Conservation (phyloP, 2,888 invertebrate species). For the Lasioglossum pauxillum region DNA sequence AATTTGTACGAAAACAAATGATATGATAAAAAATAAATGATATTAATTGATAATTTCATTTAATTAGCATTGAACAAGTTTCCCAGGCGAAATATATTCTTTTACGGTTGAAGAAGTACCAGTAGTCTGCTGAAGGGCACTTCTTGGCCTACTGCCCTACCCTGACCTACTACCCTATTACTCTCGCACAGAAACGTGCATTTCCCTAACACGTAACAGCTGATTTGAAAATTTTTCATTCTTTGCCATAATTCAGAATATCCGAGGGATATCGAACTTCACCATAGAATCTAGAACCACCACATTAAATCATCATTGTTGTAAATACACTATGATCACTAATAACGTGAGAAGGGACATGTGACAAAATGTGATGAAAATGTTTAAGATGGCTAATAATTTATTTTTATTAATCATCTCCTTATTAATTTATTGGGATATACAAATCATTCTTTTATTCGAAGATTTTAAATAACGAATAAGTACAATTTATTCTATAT, state of each 20-base stretch:
- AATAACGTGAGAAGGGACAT: too few species aligned
- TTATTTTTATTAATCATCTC: not conserved
- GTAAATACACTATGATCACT: too few species aligned
- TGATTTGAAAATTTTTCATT: not conserved
- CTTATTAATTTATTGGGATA: too few species aligned
- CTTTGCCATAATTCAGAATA: not conserved
- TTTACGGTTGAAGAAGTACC: not conserved
- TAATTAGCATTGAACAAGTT: not conserved
- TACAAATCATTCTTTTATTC: not conserved
- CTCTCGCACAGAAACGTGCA: not conserved
- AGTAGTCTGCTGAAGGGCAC: not conserved
- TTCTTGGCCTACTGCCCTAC: not conserved
- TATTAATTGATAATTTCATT: not conserved
- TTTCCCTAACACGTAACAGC: not conserved
- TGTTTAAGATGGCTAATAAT: not conserved
- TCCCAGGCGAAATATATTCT: not conserved
- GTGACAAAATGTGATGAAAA: not conserved
- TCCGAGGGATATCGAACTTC: too few species aligned
- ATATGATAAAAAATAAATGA: not conserved
- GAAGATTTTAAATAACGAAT: not conserved
- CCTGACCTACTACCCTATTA: constrained; percentile 4
- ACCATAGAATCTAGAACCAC: too few species aligned
- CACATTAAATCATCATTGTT: too few species aligned
- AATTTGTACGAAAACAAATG: not conserved
- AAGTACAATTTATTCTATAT: not conserved